phyloP scores from a whole-genome alignment of 35 echinoderm and acorn worm species.

The Lytechinus pictus region DNA sequence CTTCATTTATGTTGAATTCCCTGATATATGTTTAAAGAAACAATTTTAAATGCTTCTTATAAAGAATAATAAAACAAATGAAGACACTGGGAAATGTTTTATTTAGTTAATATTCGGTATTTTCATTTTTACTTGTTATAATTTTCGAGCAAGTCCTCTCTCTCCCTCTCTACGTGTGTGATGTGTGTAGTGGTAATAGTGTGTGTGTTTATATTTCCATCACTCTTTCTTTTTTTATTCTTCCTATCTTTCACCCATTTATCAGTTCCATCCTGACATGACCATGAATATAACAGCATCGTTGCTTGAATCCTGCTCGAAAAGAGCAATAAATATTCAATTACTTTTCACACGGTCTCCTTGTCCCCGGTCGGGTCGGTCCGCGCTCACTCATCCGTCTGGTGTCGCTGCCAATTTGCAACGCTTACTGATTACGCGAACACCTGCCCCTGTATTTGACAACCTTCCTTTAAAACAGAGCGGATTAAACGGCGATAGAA shows the following conservation, averaged over 20 bases:
- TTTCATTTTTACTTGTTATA: no score
- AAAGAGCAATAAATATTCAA: slow-evolving; percentile 43
- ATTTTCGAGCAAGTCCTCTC: not conserved
- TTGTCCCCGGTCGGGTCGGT: not conserved
- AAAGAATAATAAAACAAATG: no score
- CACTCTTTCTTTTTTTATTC: not conserved
- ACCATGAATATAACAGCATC: slow-evolving; percentile 30
- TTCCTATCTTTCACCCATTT: not conserved
- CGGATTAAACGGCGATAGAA: not conserved
- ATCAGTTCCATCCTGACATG: not conserved
- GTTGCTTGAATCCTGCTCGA: not conserved
- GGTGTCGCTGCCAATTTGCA: slow-evolving; percentile 43
- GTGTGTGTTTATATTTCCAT: not conserved
- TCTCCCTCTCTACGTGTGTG: not conserved
- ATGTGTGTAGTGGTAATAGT: not conserved
- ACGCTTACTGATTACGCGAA: slow-evolving; percentile 38
- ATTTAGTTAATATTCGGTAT: no score
- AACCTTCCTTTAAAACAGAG: not conserved
- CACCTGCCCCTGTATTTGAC: slow-evolving; percentile 37
- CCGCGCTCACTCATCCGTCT: not conserved
- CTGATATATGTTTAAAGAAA: no score
- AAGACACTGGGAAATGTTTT: no score
- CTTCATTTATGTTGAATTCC: no score
- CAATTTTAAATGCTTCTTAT: no score
- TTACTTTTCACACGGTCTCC: slow-evolving; percentile 45